Base-by-base conservation (phyloP, 2,888 invertebrate species). In the Trilocha varians region DNA sequence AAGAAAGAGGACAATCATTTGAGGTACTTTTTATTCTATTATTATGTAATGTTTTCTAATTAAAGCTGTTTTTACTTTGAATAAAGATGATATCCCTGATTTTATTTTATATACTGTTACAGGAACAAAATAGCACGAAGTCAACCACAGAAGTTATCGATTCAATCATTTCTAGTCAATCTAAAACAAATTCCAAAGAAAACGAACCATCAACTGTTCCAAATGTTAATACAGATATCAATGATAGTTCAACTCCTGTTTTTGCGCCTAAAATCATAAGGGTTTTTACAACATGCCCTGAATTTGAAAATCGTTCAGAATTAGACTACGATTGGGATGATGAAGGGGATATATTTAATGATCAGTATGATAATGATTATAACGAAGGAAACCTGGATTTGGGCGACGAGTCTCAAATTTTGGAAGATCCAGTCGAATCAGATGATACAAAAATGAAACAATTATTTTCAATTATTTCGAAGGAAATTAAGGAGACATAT, bases 191-290 rank as follows among this genome's bases (percentile, higher is more conserved):
- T n/a, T n/a, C n/a, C n/a, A n/a, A n/a, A 25, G 25, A 25, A 25
- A 3, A 25, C 11, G 25, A 25, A 3, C 5, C 16, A 9, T 6
- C 15, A 13, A 6, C 17, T 1, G 16, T 16, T 4, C 5, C 16
- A 34, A n/a, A 17, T 39, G 17, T 9, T 13, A 6, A 39, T 17
- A 13, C 9, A 17, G 13, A 15, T 15, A 16, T 18, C 13, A 6
- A 18, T 32, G 16, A 16, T 16, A 18, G 34, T 16, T 16, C 33
- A 42, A 40, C 16, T 16, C 18, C 39, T 36, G 38, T 15, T 13
- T 44, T 36, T 33, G 41, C 46, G 13, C 65, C 62, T 37, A 66
- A 55, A 43, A 52, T 76, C 17, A 50, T 72, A 35, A 62, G 71
- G 39, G 64, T 61, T 16, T 74, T 77, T 34, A 65, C 38, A 3